Evolutionary conservation across 2,888 invertebrate species (phyloP).

Genomic region (Celastrina argiolus): DNA sequence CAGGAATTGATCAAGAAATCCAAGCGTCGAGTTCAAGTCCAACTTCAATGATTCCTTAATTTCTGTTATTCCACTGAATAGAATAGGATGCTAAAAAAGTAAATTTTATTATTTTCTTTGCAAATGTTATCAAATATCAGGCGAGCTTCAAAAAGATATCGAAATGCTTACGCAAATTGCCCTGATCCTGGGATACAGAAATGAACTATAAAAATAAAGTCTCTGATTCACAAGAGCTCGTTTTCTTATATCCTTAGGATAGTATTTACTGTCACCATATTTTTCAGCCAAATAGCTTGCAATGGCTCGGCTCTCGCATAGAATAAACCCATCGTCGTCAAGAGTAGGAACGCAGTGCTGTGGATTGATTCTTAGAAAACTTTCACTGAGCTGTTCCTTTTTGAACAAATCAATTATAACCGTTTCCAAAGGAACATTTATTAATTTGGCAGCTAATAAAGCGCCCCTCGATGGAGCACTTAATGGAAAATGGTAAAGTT

Average conservation of each 20-base stretch:
- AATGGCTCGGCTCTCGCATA: conserved; percentile 84
- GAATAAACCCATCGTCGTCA: conserved; percentile 80
- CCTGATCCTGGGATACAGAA: conserved; percentile 79
- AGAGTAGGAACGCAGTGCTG: conserved; percentile 83
- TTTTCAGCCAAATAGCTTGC: conserved; percentile 79
- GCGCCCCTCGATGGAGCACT: conserved; percentile 81
- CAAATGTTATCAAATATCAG: no score
- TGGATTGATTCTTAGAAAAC: conserved; percentile 80
- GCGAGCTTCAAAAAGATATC: no score
- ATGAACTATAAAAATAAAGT: conserved; percentile 80
- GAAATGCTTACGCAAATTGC: conserved; percentile 76
- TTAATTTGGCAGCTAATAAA: conserved; percentile 75
- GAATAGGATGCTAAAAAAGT: conserved; percentile 76
- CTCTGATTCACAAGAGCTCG: conserved; percentile 80
- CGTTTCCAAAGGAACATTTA: conserved; percentile 71
- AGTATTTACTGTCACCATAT: conserved; percentile 78
- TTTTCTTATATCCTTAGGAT: conserved; percentile 77
- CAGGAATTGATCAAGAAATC: conserved; percentile 78
- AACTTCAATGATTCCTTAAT: conserved; percentile 73
- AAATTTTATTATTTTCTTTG: neutral
- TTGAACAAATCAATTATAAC: conserved; percentile 75
- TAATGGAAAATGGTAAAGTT: conserved; percentile 79
- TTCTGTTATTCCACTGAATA: conserved; percentile 77
- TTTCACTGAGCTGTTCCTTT: conserved; percentile 78
- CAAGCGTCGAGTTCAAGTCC: conserved; percentile 77